A percentile compares a stretch with the other conserved stretches of the same genome.
Conservation (phyloP, 2,888 invertebrate species). For the Drosophila flavopinicola region DNA sequence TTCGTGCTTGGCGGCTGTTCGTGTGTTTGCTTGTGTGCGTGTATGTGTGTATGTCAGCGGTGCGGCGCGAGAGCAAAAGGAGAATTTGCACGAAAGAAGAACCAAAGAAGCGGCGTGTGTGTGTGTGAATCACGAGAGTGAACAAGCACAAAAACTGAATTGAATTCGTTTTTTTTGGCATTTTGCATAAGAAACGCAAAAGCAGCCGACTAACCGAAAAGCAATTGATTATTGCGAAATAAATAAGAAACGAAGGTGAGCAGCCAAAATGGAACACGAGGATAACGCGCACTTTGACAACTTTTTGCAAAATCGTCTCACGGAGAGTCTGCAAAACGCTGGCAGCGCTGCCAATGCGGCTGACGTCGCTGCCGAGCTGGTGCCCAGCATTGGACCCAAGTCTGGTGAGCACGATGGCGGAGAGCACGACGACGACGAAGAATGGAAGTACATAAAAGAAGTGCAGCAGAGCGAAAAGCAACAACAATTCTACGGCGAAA, state of each 20-base stretch:
- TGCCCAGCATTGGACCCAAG: constrained; percentile 69
- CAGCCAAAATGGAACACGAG: constrained; percentile 80
- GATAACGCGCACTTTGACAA: constrained; percentile 79
- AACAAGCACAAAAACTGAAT: constrained; percentile 49
- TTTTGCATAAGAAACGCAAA: constrained; percentile 35
- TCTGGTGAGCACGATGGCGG: constrained; percentile 70
- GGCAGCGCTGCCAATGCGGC: constrained; percentile 60
- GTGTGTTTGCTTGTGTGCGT: constrained; percentile 49
- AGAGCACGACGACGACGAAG: constrained; percentile 87
- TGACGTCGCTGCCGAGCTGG: constrained; percentile 65
- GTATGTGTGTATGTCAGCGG: constrained; percentile 54
- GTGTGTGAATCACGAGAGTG: constrained; percentile 69
- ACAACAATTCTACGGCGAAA: constrained; percentile 60
- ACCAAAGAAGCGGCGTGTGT: constrained; percentile 65
- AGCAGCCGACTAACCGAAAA: constrained; percentile 13
- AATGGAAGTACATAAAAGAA: constrained; percentile 93
- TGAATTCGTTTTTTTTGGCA: constrained; percentile 44
- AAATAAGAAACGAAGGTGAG: constrained; percentile 21
- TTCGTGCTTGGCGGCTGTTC: constrained; percentile 64
- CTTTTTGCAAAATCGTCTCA: constrained; percentile 76
- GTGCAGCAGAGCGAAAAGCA: constrained; percentile 86
- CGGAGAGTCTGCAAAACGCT: constrained; percentile 78
- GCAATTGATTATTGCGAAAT: constrained; percentile 47
- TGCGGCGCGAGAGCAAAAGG: constrained; percentile 65
- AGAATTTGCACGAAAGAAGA: constrained; percentile 63